These are phyloP conservation scores for Hypomecis punctinalis DNA, from an alignment of 2,888 invertebrate species.

Conservation along the genomic window DNA sequence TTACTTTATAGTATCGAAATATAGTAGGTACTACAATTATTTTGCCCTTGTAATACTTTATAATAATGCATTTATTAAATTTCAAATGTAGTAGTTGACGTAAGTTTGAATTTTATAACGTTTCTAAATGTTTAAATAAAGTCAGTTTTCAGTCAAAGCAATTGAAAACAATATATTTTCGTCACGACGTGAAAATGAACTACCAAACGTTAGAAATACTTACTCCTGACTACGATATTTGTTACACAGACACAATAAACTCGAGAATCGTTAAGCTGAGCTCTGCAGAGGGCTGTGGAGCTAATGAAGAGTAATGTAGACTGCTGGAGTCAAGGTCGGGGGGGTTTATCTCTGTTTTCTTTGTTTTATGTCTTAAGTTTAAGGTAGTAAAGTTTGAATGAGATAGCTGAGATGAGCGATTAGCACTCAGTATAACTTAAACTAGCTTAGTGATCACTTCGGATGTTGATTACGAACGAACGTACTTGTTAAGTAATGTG, in stretches of 20 bases:
- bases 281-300: slow-evolving; percentile 33
- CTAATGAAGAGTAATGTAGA: slow-evolving; percentile 30
- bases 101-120: no score
- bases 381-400: slow-evolving; percentile 11
- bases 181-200: slow-evolving; percentile 8
- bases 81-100: no score
- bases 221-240: slow-evolving; percentile 21
- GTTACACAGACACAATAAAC: slow-evolving; percentile 37
- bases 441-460: not conserved
- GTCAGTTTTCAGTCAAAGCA: no score
- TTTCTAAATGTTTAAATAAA: no score
- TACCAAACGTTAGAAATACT: not conserved
- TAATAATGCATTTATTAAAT: no score
- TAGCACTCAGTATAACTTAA: not conserved
- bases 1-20: no score
- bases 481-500: no score
- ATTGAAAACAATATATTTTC: slow-evolving; percentile 1
- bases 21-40: no score
- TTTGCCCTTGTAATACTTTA: no score
- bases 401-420: slow-evolving; percentile 6
- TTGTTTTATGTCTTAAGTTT: slow-evolving; percentile 18
- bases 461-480: no score
- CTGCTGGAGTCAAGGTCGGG: slow-evolving; percentile 19
- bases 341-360: slow-evolving; percentile 17
- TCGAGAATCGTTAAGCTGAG: slow-evolving; percentile 33